Evolutionary conservation across 2,113 vertebrate species (phyloP).

Genomic region (Nerophis lumbriciformis): DNA sequence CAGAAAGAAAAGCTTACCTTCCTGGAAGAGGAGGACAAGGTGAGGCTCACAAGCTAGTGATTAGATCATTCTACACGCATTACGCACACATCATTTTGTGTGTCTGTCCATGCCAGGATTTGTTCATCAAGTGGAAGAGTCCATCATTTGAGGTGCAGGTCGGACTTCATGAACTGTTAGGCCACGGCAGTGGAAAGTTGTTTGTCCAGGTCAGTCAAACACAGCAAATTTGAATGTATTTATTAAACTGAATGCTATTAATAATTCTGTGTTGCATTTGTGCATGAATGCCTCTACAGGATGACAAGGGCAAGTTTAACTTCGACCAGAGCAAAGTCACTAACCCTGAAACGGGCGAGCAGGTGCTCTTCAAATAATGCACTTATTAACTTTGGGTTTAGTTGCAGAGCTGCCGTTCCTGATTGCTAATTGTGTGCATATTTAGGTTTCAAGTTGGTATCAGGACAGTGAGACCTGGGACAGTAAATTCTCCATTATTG

Average conservation of each 20-base stretch:
- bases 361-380: constrained; percentile 45
- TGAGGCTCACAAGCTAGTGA: constrained; percentile 26
- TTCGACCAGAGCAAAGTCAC: constrained; percentile 76
- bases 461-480: constrained; percentile 85
- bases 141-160: constrained; percentile 91
- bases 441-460: constrained; percentile 86
- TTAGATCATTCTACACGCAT: neutral
- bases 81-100: neutral
- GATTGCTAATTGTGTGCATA: neutral
- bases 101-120: constrained; percentile 66
- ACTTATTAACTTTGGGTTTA: neutral
- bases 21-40: constrained; percentile 83
- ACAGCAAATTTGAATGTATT: neutral
- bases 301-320: constrained; percentile 81
- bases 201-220: constrained; percentile 79
- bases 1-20: constrained; percentile 86
- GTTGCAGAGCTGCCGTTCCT: neutral
- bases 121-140: constrained; percentile 83
- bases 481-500: constrained; percentile 88
- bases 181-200: constrained; percentile 88
- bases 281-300: constrained; percentile 51
- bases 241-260: no score
- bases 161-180: constrained; percentile 85
- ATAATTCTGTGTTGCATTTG: neutral
- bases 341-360: constrained; percentile 84